Base-by-base conservation (phyloP, 2,888 invertebrate genomes). In the Scaptomyza reducta region DNA sequence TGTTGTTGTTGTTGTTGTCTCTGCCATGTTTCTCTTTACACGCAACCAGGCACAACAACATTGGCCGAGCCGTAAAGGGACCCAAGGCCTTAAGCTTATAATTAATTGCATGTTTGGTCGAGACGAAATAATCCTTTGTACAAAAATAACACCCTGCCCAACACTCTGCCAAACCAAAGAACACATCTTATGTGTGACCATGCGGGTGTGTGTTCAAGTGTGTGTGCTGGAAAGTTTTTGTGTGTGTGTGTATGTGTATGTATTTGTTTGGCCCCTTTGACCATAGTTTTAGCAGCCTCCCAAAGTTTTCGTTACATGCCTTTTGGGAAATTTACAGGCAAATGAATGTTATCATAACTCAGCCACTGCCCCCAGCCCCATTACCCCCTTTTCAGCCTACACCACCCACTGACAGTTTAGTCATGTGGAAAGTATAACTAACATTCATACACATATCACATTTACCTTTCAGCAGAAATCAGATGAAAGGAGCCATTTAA, bases 61-160 rank as follows among this genome's bases (percentile, higher is more conserved):
- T 40, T 67, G 69, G 65, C 72, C 73, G 66, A 74, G 82, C 83
- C 79, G 72, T 79, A 87, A 89, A 89, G 82, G 88, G 79, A 82
- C 84, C 80, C 89, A 90, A 89, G 90, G 90, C 90, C 89, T 90
- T 90, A 90, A 91, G 90, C 90, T 90, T 88, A 89, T 91, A 91
- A 91, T 91, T 91, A 91, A 91, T 91, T 91, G 91, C 90, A 89
- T 91, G 91, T 90, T 91, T 87, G 90, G 90, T 90, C 87, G 91
- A 90, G 90, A 90, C 90, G 90, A 90, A 90, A 89, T 90, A 90
- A 90, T 90, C 90, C 90, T 89, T 90, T 89, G 86, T 87, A 79
- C 83, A 79, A 79, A 87, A 87, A 85, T 82, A 84, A 74, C 81
- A 81, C 76, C 83, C 79, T 73, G 59, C 56, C 70, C 69, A 42